Evolutionary conservation across 1,140 invertebrate genomes (phyloP).

Genomic region (Microplitis demolitor): DNA sequence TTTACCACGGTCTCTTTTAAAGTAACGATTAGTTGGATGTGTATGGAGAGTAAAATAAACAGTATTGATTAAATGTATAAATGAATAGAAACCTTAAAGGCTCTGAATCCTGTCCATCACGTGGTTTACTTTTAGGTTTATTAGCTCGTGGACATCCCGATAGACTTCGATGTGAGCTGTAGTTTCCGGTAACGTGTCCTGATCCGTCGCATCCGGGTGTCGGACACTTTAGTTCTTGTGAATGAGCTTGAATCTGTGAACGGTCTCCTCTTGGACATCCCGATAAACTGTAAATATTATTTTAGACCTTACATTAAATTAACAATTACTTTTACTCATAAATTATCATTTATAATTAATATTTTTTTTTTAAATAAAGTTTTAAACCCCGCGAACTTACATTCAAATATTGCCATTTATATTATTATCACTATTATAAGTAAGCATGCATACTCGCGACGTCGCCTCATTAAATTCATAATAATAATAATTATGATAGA

Average conservation of each 20-base stretch:
- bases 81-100: conserved; percentile 72
- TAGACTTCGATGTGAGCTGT: conserved; percentile 82
- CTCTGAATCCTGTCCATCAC: conserved; percentile 89
- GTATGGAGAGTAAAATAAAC: too few species aligned
- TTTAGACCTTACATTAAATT: too few species aligned
- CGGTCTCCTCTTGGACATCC: conserved; percentile 79
- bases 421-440: conserved; percentile 39
- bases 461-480: conserved; percentile 36
- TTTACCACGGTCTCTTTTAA: too few species aligned
- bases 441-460: conserved; percentile 47
- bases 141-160: conserved; percentile 87
- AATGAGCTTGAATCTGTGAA: conserved; percentile 75
- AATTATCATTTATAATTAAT: too few species aligned
- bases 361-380: too few species aligned
- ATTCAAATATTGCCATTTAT: conserved; percentile 27
- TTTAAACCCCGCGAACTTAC: too few species aligned
- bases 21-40: too few species aligned
- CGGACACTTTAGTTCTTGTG: conserved; percentile 85
- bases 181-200: conserved; percentile 85
- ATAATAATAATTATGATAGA: not conserved
- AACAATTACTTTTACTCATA: too few species aligned
- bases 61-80: not conserved
- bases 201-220: conserved; percentile 90
- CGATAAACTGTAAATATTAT: conserved; percentile 64
- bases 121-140: conserved; percentile 89